These are phyloP conservation scores for Harpalus rufipes DNA, from an alignment of 2,888 invertebrate species.

Conservation along the genomic window DNA sequence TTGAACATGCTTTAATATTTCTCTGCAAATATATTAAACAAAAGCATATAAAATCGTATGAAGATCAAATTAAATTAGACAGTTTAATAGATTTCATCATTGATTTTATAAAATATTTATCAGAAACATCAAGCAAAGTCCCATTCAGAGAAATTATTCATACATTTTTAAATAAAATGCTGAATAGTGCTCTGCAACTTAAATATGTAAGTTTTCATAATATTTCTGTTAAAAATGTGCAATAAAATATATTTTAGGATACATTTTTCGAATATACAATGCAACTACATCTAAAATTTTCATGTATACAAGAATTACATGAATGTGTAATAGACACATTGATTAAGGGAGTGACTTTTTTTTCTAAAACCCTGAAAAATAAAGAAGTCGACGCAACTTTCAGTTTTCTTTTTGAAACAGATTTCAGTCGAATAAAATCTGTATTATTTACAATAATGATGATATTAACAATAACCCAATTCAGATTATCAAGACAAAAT, in stretches of 20 bases:
- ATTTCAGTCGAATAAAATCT: slow-evolving; percentile 1
- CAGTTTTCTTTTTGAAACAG: slow-evolving; percentile 23
- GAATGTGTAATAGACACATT: slow-evolving; percentile 21
- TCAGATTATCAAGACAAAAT: slow-evolving; percentile 9
- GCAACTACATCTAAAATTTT: slow-evolving; percentile 16
- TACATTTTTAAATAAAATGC: background rate
- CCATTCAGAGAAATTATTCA: slow-evolving; percentile 51
- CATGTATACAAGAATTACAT: background rate
- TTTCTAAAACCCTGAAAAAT: slow-evolving; percentile 26
- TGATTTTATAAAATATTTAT: slow-evolving; percentile 40
- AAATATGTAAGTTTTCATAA: slow-evolving; percentile 44
- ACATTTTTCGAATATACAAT: slow-evolving; percentile 11
- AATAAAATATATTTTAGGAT: slow-evolving; percentile 20
- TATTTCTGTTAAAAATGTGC: slow-evolving; percentile 7
- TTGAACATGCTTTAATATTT: slow-evolving; percentile 26
- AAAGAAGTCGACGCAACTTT: slow-evolving; percentile 3
- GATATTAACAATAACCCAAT: background rate
- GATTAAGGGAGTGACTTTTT: background rate
- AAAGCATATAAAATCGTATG: background rate
- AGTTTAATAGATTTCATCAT: slow-evolving; percentile 18
- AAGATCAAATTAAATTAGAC: slow-evolving; percentile 24
- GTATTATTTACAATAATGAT: slow-evolving; percentile 7
- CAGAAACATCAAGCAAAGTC: slow-evolving; percentile 30
- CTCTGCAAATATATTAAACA: slow-evolving; percentile 41
- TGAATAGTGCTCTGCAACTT: background rate